Base-by-base conservation (phyloP, 2,888 invertebrate genomes). In the Molanna angustata region DNA sequence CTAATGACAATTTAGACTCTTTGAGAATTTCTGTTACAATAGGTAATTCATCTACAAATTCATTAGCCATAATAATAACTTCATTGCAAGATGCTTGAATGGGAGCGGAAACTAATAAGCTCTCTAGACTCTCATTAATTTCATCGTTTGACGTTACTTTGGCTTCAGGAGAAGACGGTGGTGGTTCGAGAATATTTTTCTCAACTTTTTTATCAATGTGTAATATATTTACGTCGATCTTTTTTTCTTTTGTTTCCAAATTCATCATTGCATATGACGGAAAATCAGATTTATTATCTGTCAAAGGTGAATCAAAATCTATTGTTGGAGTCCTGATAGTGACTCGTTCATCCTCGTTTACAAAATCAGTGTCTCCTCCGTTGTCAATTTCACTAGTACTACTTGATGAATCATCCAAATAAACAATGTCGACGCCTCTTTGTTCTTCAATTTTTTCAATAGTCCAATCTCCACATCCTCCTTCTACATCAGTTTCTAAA, bases 361-460 rank as follows among this genome's bases (percentile, higher is more conserved):
- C 68, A 1, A 67, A 69, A 52, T 77, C 74, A 52, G 71, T 71
- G 21, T 65, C 67, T 48, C 80, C 80, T 39, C 74, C 71, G 41
- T 83, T 82, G 63, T 79, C 73, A 49, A 80, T 63, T 57, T 83
- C 82, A 61, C 83, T 82, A 11, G 80, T 78, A 62, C 82, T 83
- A 58, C 80, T 82, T 3, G 84, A 84, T 13, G 82, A 79, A 60
- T 85, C 85, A 51, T 85, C 83, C 39, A 87, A 71, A 66, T 80
- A 86, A 1, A 87, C 84, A 9, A 86, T 67, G 69, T 88, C 88
- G 18, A 84, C 84, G 3, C 80, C 81, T 42, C 76, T 73, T 55
- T 79, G 70, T 65, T 78, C 73, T 58, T 79, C 79, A 16, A 72
- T 64, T n/a, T 70, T 73, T 64, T 72, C 66, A 54, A 77, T 71